Evolutionary conservation across 2,113 vertebrate species (phyloP).

Genomic region (Elephas maximus): DNA sequence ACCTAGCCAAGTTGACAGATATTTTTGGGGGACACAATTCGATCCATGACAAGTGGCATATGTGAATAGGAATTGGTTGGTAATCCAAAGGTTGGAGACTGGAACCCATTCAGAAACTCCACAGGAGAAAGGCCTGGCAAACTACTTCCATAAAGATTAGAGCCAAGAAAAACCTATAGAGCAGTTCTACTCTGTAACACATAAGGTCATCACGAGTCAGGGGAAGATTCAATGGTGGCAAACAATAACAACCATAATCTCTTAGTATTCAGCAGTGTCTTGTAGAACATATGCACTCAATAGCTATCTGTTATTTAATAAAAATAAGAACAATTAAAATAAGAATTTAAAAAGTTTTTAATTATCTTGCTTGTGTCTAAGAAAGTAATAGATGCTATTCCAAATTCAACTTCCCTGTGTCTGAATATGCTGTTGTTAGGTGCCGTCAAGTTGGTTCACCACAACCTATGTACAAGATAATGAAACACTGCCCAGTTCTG

Average conservation of each 20-base stretch:
- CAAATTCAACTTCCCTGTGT: too few relatives aligned
- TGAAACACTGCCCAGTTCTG: too few relatives aligned
- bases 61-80: neutral
- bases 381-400: neutral
- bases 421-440: too few relatives aligned
- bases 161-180: neutral
- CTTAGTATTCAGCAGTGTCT: neutral
- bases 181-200: neutral
- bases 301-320: neutral
- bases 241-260: neutral
- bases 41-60: too few relatives aligned
- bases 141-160: neutral
- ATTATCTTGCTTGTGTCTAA: neutral
- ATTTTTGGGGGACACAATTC: too few relatives aligned
- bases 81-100: neutral
- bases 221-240: neutral
- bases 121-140: neutral
- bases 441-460: too few relatives aligned
- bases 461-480: too few relatives aligned
- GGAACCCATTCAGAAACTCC: neutral
- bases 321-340: neutral
- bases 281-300: neutral
- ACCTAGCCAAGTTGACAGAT: too few relatives aligned
- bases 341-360: constrained; percentile 1
- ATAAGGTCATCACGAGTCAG: neutral